phyloP scores from a whole-genome alignment of 2,888 invertebrate species.

The Eupeodes latifasciatus region DNA sequence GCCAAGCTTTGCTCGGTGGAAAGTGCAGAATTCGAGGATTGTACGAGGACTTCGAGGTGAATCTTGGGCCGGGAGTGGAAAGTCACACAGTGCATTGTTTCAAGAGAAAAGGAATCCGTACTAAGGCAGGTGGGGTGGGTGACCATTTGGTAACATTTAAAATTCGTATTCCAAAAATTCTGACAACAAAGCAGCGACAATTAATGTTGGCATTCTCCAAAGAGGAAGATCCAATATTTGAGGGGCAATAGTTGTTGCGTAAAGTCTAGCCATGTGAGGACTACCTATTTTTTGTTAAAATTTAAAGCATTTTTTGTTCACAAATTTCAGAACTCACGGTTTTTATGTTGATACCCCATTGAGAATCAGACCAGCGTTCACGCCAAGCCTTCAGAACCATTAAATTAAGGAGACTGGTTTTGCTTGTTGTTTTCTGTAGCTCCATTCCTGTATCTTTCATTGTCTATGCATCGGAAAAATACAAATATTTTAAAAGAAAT shows the following conservation, averaged over 20 bases:
- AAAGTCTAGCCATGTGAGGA: background rate
- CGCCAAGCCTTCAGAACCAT: constrained; percentile 90
- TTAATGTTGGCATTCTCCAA: constrained; percentile 80
- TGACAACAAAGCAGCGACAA: constrained; percentile 82
- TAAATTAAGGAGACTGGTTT: constrained; percentile 90
- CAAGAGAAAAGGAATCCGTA: constrained; percentile 80
- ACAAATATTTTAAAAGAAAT: background rate
- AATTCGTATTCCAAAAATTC: constrained; percentile 80
- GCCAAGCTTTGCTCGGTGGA: constrained; percentile 82
- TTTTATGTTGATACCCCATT: constrained; percentile 98
- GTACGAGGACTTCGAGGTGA: constrained; percentile 80
- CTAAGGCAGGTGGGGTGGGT: constrained; percentile 77
- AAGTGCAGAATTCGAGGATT: constrained; percentile 80
- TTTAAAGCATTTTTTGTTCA: background rate
- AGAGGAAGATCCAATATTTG: constrained; percentile 80
- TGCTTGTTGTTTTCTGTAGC: constrained; percentile 91
- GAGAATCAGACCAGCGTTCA: constrained; percentile 97
- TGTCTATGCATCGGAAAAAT: constrained; percentile 50
- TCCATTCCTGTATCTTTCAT: constrained; percentile 87
- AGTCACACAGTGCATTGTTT: constrained; percentile 80
- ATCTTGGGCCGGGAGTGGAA: constrained; percentile 81
- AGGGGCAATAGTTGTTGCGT: constrained; percentile 66
- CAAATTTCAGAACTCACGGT: constrained; percentile 85
- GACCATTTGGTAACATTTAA: constrained; percentile 81
- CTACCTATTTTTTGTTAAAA: background rate